A percentile compares a stretch with the other conserved stretches of the same genome.
Conservation (phyloP, 1,140 invertebrate species). For the Drosophila bocqueti region DNA sequence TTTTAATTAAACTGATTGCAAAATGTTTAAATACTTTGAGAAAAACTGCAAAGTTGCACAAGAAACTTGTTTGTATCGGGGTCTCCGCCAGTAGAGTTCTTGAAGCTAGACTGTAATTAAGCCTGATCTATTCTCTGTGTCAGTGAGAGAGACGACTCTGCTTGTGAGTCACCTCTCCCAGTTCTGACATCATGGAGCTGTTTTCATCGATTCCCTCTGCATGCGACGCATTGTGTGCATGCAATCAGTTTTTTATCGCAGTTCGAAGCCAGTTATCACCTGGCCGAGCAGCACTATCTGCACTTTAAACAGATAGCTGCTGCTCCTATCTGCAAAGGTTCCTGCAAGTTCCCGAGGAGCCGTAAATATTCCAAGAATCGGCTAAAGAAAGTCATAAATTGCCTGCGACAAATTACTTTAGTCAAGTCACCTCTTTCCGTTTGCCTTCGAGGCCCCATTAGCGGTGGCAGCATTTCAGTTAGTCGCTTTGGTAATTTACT, state of each 20-base stretch:
- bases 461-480: conserved; percentile 33
- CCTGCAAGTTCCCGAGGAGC: conserved; percentile 19
- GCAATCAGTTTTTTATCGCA: conserved; percentile 43
- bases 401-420: conserved; percentile 28
- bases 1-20: conserved; percentile 7
- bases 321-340: conserved; percentile 24
- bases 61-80: conserved; percentile 1
- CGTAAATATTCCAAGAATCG: conserved; percentile 25
- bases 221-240: conserved; percentile 28
- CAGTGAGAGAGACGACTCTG: neutral
- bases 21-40: neutral
- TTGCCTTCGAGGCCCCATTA: conserved; percentile 46
- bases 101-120: conserved; percentile 21
- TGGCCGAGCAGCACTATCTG: conserved; percentile 36
- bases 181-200: conserved; percentile 38
- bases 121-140: conserved; percentile 14
- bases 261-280: conserved; percentile 31
- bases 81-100: neutral
- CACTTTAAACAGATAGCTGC: conserved; percentile 37
- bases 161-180: conserved; percentile 18
- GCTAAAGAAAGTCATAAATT: conserved; percentile 69
- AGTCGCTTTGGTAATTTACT: conserved; percentile 32
- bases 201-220: conserved; percentile 48
- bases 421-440: conserved; percentile 54
- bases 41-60: conserved; percentile 1